Percentiles rank a stretch among this genome's conserved stretches.
Evolutionary conservation across 2,797 vertebrate genomes (phyloP).

Genomic region (Rhabdophis nuchalis): DNA sequence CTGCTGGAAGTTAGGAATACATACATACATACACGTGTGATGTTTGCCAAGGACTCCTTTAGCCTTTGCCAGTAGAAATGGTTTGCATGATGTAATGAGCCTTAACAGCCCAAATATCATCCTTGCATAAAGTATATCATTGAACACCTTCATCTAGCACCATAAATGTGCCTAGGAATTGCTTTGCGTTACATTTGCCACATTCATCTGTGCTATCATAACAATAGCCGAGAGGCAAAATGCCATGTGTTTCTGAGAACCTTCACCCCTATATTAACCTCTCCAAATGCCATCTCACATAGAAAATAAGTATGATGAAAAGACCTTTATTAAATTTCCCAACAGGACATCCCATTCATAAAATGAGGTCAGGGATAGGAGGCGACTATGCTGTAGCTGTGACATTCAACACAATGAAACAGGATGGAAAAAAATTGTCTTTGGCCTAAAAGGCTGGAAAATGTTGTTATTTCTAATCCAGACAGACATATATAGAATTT

Average conservation of each 20-base stretch:
- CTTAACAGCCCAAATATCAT: slow-evolving; percentile 19
- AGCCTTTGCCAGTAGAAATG: slow-evolving; percentile 41
- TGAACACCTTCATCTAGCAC: slow-evolving; percentile 28
- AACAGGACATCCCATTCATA: slow-evolving; percentile 53
- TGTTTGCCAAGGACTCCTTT: slow-evolving; percentile 15
- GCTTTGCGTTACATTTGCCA: slow-evolving; percentile 37
- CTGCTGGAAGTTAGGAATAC: slow-evolving; percentile 19
- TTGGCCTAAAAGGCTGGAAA: slow-evolving; percentile 1
- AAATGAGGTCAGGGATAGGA: slow-evolving; percentile 33
- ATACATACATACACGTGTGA: not conserved
- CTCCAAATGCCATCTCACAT: slow-evolving; percentile 49
- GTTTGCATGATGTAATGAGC: slow-evolving; percentile 43
- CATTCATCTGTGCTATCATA: slow-evolving; percentile 37
- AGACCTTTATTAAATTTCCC: slow-evolving; percentile 47
- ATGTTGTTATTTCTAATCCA: not conserved
- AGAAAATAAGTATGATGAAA: slow-evolving; percentile 52
- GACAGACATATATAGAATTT: not conserved
- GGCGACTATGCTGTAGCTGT: not conserved
- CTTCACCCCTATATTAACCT: slow-evolving; percentile 43
- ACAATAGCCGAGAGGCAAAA: slow-evolving; percentile 40
- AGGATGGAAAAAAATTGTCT: not conserved
- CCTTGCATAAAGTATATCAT: slow-evolving; percentile 45
- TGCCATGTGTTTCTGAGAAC: slow-evolving; percentile 29
- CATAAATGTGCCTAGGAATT: slow-evolving; percentile 41
- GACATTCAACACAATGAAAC: not conserved